These are phyloP conservation scores for Zygothrica quintamaculata DNA, from an alignment of 2,888 invertebrate genomes.

Conservation along the genomic window DNA sequence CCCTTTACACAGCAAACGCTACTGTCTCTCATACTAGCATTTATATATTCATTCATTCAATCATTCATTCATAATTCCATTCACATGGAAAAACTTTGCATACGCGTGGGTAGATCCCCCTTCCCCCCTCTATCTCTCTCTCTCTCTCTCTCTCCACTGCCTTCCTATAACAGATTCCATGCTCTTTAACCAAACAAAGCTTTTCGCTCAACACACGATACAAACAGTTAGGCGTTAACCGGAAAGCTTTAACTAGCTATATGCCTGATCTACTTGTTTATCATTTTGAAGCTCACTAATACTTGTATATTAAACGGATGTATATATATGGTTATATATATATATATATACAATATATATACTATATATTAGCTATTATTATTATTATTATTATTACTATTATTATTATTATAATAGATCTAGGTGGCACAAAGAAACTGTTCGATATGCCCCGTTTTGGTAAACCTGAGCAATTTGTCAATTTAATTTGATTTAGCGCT, in stretches of 20 bases:
- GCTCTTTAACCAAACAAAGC: too few relatives aligned
- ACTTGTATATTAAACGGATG: conserved; percentile 6
- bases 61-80: conserved; percentile 46
- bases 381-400: too few relatives aligned
- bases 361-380: too few relatives aligned
- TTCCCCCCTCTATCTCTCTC: too few relatives aligned
- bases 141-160: too few relatives aligned
- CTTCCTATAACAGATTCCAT: too few relatives aligned
- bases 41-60: conserved; percentile 43
- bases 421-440: too few relatives aligned
- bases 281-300: conserved; percentile 23
- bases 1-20: conserved; percentile 33
- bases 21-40: conserved; percentile 34
- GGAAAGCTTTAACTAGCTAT: conserved; percentile 1
- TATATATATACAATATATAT: neutral
- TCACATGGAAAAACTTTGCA: conserved; percentile 21
- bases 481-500: conserved; percentile 53
- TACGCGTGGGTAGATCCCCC: conserved; percentile 24
- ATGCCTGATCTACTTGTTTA: neutral
- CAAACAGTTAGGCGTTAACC: conserved; percentile 11
- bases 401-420: too few relatives aligned
- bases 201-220: conserved; percentile 15
- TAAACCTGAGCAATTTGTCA: conserved; percentile 57
- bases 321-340: conserved; percentile 4
- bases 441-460: conserved; percentile 12